Evolutionary conservation across 2,797 vertebrate genomes (phyloP).

Genomic region (Tangara arthus): DNA sequence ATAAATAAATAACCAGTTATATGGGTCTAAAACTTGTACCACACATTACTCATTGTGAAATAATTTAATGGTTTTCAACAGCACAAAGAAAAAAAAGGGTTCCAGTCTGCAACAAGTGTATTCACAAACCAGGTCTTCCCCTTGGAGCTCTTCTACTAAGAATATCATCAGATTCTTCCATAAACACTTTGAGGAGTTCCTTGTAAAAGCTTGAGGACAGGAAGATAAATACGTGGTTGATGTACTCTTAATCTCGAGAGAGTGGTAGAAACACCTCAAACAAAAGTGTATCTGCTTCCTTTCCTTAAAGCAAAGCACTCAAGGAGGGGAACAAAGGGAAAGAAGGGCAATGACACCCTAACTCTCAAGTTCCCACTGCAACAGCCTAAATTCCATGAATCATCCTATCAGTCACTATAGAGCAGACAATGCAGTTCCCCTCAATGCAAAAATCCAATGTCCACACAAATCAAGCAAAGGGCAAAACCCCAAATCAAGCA

Average conservation of each 20-base stretch:
- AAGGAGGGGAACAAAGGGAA: not conserved
- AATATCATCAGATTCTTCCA: not conserved
- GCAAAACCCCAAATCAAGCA: not conserved
- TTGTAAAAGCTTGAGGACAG: not conserved
- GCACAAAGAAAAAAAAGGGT: not conserved
- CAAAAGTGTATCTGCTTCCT: not conserved
- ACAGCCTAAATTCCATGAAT: slow-evolving; percentile 27
- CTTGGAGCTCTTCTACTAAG: not conserved
- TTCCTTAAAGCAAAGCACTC: not conserved
- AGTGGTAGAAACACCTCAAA: not conserved
- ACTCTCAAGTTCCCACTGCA: not conserved
- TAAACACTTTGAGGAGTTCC: not conserved
- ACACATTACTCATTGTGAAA: not conserved
- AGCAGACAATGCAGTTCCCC: not conserved
- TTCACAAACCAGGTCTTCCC: not conserved
- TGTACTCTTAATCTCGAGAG: not conserved
- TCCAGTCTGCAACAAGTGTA: not conserved
- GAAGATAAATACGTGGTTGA: not conserved
- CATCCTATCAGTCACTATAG: not conserved
- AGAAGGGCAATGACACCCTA: not conserved
- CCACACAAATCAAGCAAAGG: not conserved
- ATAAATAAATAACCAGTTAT: not conserved
- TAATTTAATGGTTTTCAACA: not conserved
- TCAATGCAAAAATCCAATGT: not conserved
- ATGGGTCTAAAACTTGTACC: not conserved